These are phyloP conservation scores for Ceriagrion tenellum DNA, from an alignment of 2,888 invertebrate species.

Conservation along the genomic window DNA sequence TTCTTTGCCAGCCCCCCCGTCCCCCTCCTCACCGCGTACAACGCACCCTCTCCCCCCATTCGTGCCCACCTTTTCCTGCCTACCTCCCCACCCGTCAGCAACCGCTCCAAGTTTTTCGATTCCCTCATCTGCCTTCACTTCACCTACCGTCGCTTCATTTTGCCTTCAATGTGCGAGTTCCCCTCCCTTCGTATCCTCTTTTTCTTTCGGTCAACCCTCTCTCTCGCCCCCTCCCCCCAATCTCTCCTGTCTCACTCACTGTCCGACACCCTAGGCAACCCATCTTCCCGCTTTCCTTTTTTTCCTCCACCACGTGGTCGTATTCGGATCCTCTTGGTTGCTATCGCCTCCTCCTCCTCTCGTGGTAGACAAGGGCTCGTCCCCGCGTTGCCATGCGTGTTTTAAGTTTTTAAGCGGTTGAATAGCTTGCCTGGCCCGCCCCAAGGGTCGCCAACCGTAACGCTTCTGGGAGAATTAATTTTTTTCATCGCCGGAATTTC, in stretches of 20 bases:
- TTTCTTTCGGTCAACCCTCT: not conserved
- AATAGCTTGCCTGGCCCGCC: not conserved
- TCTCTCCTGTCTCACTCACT: not conserved
- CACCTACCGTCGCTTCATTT: not conserved
- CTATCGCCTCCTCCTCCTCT: not conserved
- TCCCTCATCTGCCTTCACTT: constrained; percentile 5
- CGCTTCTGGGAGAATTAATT: not conserved
- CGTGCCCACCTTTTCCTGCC: not conserved
- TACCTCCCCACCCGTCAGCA: not conserved
- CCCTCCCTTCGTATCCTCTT: not conserved
- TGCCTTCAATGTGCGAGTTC: not conserved
- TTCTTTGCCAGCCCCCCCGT: not conserved
- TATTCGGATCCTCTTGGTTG: not conserved
- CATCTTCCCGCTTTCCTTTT: not conserved
- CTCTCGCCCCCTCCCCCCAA: too few species aligned
- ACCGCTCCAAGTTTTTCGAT: not conserved
- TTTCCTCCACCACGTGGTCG: not conserved
- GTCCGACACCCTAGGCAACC: not conserved
- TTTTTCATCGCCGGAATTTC: not conserved
- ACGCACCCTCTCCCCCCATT: not conserved
- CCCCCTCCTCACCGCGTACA: not conserved
- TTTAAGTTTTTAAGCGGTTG: constrained; percentile 17
- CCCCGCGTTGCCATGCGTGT: constrained; percentile 9
- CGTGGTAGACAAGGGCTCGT: not conserved
- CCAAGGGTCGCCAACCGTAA: constrained; percentile 23